phyloP scores from a whole-genome alignment of 2,888 invertebrate species.

The Keiferia lycopersicella region DNA sequence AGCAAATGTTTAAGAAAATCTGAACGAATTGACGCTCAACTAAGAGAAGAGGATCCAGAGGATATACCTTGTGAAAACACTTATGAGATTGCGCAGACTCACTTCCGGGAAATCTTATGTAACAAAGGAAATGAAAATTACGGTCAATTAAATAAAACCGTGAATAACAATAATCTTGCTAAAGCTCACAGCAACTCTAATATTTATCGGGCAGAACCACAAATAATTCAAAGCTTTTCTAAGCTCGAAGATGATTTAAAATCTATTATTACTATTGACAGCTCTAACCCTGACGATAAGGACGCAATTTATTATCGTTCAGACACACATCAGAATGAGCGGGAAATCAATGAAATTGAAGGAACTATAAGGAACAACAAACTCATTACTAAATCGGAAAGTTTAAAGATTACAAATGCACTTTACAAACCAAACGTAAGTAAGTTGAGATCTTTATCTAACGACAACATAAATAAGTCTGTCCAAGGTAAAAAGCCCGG shows the following conservation, averaged over 20 bases:
- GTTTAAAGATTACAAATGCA: conserved; percentile 58
- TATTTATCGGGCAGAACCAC: conserved; percentile 56
- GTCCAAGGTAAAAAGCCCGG: conserved; percentile 53
- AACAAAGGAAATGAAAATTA: conserved; percentile 62
- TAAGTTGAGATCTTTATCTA: conserved; percentile 64
- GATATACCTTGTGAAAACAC: conserved; percentile 70
- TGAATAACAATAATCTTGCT: conserved; percentile 44
- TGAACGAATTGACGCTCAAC: conserved; percentile 86
- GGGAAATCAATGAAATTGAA: conserved; percentile 77
- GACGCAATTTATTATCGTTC: conserved; percentile 57
- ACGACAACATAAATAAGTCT: conserved; percentile 62
- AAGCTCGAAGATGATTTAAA: conserved; percentile 75
- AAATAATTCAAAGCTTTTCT: conserved; percentile 62
- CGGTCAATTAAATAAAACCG: conserved; percentile 68
- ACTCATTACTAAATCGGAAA: conserved; percentile 72
- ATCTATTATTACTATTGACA: conserved; percentile 72
- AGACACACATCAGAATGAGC: conserved; percentile 74
- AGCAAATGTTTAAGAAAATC: conserved; percentile 86
- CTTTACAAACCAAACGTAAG: conserved; percentile 57
- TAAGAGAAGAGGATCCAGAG: conserved; percentile 78
- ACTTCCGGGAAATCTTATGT: conserved; percentile 67
- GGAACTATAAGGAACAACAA: conserved; percentile 76
- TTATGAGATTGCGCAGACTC: conserved; percentile 72
- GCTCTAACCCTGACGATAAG: conserved; percentile 69
- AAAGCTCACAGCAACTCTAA: conserved; percentile 48